Base-by-base conservation (phyloP, 1,140 invertebrate genomes). In the Cherax destructor region DNA sequence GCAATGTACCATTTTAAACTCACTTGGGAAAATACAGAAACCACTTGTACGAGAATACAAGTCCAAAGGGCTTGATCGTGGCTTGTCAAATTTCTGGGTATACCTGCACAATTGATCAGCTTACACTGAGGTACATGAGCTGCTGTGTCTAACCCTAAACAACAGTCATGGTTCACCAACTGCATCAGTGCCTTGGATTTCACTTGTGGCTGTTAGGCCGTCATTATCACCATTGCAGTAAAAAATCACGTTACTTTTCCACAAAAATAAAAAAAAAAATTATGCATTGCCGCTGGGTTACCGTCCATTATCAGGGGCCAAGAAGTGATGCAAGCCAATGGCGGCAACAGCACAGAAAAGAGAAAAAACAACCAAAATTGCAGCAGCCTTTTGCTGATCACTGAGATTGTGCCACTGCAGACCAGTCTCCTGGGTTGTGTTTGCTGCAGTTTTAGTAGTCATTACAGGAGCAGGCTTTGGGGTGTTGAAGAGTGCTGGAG, bases 331-430 rank as follows among this genome's bases (percentile, higher is more conserved):
- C 41, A 89, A 65, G 3, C 69, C 87, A 76, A 83, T 89, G 79
- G 87, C 87, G 41, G 87, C 87, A 74, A 81, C 65, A 21, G 87
- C 87, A 83, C 87, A 89, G 79, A 89, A 83, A 13, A 97, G 83
- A 65, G 96, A 95, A 94, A 97, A 96, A 65, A 95, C 95, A 83
- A 95, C 94, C 52, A 97, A 94, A 93, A 97, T 95, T 78, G 97
- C 95, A 86, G 96, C 94, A 83, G 96, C 96, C 94, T 95, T 95
- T 93, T 97, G 96, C 91, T 96, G 95, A 94, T 97, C 96, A 49
- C 95, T 95, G 93, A 96, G 94, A 84, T 95, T 95, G 93, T 95
- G 95, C 83, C 95, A 94, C 87, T 95, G 94, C 6, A 93, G 91
- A 5, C 93, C 86, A 92, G 69, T 79, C 49, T 92, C 85, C 93